A percentile compares a stretch with the other conserved stretches of the same genome.
Evolutionary conservation across 2,797 vertebrate genomes (phyloP).

Genomic region (Chromis chromis): DNA sequence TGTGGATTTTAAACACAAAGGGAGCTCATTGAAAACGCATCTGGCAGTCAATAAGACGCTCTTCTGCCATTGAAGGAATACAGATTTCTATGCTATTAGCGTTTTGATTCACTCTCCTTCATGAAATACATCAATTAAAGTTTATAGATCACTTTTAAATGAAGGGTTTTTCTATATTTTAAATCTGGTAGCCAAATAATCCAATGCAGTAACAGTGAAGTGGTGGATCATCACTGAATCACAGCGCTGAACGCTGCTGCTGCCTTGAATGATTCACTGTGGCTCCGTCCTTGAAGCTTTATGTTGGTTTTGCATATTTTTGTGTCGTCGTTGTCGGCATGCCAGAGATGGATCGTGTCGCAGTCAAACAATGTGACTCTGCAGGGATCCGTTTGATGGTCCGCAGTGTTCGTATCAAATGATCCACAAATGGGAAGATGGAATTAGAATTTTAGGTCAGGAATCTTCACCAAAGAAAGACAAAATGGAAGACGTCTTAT

Average conservation of each 20-base stretch:
- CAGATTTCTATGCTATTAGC: neutral
- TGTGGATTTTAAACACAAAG: neutral
- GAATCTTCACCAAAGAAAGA: no score
- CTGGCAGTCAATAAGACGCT: neutral
- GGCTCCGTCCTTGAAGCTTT: slow-evolving; percentile 18
- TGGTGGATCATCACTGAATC: slow-evolving; percentile 12
- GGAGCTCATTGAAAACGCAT: neutral
- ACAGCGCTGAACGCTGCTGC: neutral
- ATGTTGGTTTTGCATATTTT: neutral
- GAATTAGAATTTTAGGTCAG: no score
- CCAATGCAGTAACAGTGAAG: neutral
- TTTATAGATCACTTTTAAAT: no score
- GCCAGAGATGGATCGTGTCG: neutral
- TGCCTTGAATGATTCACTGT: slow-evolving; percentile 2
- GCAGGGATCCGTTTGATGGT: neutral
- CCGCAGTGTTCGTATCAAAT: neutral
- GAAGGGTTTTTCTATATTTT: no score
- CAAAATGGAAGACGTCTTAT: no score
- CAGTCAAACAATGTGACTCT: neutral
- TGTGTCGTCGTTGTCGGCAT: neutral
- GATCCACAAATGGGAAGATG: no score
- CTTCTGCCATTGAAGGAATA: neutral
- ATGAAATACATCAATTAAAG: no score
- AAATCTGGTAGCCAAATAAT: neutral
- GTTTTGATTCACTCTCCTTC: no score